Evolutionary conservation across 1,140 invertebrate species (phyloP).

Genomic region (Tetragnatha versicolor): DNA sequence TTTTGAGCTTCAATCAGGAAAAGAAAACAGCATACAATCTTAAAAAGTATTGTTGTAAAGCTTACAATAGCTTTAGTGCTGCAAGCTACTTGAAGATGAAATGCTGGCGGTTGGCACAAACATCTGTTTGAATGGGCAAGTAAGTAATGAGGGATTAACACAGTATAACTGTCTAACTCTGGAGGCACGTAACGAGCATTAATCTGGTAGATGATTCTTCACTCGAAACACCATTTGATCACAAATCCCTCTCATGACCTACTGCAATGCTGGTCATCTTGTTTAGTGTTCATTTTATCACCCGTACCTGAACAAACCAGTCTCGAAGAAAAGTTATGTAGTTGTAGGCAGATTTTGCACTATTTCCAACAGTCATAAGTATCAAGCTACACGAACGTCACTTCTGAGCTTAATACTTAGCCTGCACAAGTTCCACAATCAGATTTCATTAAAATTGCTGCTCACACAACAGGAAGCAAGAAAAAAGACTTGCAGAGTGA

Average conservation of each 20-base stretch:
- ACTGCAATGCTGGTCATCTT: not conserved
- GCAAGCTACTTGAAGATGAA: conserved; percentile 30
- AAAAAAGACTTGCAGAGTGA: no score
- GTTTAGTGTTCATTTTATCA: conserved; percentile 27
- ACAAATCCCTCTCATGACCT: not conserved
- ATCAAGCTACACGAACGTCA: not conserved
- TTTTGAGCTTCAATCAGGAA: conserved; percentile 40
- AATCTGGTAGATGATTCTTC: not conserved
- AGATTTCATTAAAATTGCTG: not conserved
- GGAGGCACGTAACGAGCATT: conserved; percentile 41
- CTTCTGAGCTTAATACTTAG: not conserved
- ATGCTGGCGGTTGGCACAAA: conserved; percentile 44
- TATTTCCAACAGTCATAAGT: not conserved
- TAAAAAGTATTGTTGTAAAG: conserved; percentile 3
- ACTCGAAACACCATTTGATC: conserved; percentile 35
- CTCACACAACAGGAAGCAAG: conserved; percentile 28
- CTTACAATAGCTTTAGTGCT: conserved; percentile 24
- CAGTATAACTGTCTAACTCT: conserved; percentile 7
- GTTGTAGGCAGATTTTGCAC: not conserved
- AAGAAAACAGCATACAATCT: conserved; percentile 18
- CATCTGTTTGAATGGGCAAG: conserved; percentile 39
- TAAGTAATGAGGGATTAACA: conserved; percentile 20
- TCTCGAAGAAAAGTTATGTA: not conserved
- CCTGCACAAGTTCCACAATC: not conserved
- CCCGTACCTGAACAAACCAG: conserved; percentile 40